Evolutionary conservation across 2,888 invertebrate genomes (phyloP).

Genomic region (Neria commutata): DNA sequence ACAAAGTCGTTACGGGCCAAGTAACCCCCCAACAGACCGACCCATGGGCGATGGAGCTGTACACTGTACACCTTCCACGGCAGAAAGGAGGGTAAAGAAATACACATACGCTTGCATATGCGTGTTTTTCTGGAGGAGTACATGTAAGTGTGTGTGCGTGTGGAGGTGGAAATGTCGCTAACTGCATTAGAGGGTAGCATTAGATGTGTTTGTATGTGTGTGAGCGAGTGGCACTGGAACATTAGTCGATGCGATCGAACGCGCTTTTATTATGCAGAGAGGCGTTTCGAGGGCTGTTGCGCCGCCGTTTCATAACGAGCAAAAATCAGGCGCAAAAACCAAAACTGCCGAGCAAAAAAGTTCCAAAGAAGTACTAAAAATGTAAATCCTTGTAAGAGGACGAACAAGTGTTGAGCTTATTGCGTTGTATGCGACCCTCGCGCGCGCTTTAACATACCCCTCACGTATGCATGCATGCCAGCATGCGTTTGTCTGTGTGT

Average conservation of each 20-base stretch:
- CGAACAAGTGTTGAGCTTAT: slow-evolving; percentile 11
- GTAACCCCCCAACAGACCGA: slow-evolving; percentile 4
- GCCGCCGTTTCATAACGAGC: background rate
- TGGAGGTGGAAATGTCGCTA: slow-evolving; percentile 19
- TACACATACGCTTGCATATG: background rate
- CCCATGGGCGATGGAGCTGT: background rate
- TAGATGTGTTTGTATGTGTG: slow-evolving; percentile 3
- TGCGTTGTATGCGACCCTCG: slow-evolving; percentile 8
- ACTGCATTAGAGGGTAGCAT: slow-evolving; percentile 8
- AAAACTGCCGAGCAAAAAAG: background rate
- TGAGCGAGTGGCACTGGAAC: slow-evolving; percentile 2
- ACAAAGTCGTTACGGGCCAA: slow-evolving; percentile 35
- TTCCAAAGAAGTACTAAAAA: background rate
- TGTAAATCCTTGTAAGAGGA: slow-evolving; percentile 12
- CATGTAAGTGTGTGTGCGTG: slow-evolving; percentile 5
- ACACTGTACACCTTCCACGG: slow-evolving; percentile 40
- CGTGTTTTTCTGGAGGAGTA: too few species aligned
- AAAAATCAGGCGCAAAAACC: background rate
- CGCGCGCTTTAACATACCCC: background rate
- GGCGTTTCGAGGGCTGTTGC: background rate
- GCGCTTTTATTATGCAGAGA: slow-evolving; percentile 10
- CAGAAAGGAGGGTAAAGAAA: slow-evolving; percentile 16
- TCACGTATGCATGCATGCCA: background rate
- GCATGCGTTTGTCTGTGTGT: background rate
- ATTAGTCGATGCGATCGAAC: slow-evolving; percentile 21